Evolutionary conservation across 92 coral and sea anemone species (phyloP), one percentile per base, ranked within the genome.

Genomic region (Porites divaricata): DNA sequence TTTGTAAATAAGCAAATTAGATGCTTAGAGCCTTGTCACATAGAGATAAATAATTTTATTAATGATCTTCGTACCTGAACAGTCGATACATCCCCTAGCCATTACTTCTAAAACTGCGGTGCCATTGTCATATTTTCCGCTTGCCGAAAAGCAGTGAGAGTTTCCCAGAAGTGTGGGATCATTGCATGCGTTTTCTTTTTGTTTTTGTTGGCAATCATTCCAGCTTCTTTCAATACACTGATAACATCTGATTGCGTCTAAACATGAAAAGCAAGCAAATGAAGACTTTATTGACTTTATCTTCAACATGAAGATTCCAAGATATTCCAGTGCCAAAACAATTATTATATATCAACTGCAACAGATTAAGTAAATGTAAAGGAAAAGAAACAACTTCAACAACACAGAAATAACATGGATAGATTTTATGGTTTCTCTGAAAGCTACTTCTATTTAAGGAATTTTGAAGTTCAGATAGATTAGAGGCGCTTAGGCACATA

Each of bases 91-190:
- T 6, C 86, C 86, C 21, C 78, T 58, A 0, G 78, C 71, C 78
- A 81, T 78, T 20, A 70, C 57, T 9, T 72, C 78, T 10, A 24
- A 8, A 13, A 81, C 14, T 21, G 70, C 70, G 9, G 78, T 70
- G 12, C 86, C 86, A 41, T 81, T 81, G 49, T 81, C 70, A 22
- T 81, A 81, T 62, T 81, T 48, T 22, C 86, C 86, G 23, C 62
- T 70, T 10, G 62, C 86, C 2, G 86, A 81, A 70, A 57, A 81
- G 19, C 86, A 81, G 70, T 81, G 86, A 20, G 78, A 58, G 49
- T 71, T 70, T 1, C 86, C 86, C 6, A 71, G 8, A 0, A 57
- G 63, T 8, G 72, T 53, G 8, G 77, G 63, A 16, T 67, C 54
- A n/a, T 3, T 57, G 12, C 84, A 79, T 19, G 50, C 9, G 17